These are phyloP conservation scores for Amphiprion clarkii DNA, from an alignment of 2,797 vertebrate genomes.

Conservation along the genomic window DNA sequence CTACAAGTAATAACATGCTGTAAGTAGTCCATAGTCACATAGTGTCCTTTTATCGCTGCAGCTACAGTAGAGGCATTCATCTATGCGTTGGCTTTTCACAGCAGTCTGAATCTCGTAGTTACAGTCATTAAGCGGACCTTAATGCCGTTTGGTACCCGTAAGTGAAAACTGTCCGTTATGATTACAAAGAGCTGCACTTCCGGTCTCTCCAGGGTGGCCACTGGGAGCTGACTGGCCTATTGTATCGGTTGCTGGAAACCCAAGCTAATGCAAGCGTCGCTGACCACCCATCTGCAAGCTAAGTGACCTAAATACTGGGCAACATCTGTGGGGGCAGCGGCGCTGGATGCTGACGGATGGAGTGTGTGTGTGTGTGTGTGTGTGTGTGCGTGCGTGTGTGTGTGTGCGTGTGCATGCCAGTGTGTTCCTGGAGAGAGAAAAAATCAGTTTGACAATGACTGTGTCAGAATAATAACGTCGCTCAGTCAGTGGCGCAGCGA, in stretches of 20 bases:
- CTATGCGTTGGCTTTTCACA: conserved; percentile 37
- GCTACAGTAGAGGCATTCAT: conserved; percentile 31
- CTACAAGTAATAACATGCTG: conserved; percentile 22
- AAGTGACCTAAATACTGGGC: conserved; percentile 81
- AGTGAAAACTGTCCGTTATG: conserved; percentile 68
- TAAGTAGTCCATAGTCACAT: conserved; percentile 31
- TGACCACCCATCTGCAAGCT: conserved; percentile 81
- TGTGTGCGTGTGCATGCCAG: conserved; percentile 12
- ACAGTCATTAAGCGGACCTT: conserved; percentile 43
- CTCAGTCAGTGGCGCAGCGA: conserved; percentile 36
- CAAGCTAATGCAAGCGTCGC: conserved; percentile 64
- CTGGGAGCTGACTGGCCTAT: conserved; percentile 65
- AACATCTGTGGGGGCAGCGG: conserved; percentile 79
- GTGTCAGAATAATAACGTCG: conserved; percentile 62
- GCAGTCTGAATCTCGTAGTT: conserved; percentile 44
- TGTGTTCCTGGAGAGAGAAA: conserved; percentile 17
- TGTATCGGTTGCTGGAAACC: conserved; percentile 78
- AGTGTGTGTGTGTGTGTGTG: conserved; percentile 12
- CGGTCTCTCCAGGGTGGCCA: conserved; percentile 69
- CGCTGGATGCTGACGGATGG: conserved; percentile 55
- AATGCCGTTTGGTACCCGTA: conserved; percentile 64
- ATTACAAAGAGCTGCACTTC: conserved; percentile 73
- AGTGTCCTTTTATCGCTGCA: conserved; percentile 40
- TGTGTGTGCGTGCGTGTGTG: conserved; percentile 2
- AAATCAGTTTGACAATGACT: conserved; percentile 51